Evolutionary conservation across 2,797 vertebrate genomes (phyloP).

Genomic region (Mus caroli): DNA sequence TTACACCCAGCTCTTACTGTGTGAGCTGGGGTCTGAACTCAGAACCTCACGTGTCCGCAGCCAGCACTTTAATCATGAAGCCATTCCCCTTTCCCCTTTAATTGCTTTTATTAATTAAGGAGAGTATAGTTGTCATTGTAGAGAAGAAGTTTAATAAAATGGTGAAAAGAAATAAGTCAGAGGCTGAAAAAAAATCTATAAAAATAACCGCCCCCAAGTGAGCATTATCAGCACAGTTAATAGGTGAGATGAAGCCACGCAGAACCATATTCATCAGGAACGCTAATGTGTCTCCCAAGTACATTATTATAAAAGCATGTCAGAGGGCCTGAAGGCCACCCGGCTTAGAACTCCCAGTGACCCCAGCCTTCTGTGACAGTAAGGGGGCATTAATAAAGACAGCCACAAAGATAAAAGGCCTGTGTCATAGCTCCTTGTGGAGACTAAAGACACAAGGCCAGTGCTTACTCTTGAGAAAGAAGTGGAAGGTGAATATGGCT

Average conservation of each 20-base stretch:
- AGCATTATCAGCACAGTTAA: constrained; percentile 21
- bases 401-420: background rate
- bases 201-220: background rate
- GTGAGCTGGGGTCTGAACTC: too few relatives aligned
- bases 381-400: constrained; percentile 33
- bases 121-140: constrained; percentile 43
- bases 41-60: too few relatives aligned
- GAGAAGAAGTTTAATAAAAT: constrained; percentile 51
- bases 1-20: background rate
- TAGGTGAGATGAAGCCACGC: background rate
- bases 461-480: constrained; percentile 57
- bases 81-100: background rate
- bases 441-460: constrained; percentile 56
- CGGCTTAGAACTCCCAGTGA: background rate
- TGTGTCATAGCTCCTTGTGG: constrained; percentile 26
- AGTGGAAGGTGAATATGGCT: constrained; percentile 59
- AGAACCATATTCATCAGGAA: background rate
- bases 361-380: background rate
- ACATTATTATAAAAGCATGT: background rate
- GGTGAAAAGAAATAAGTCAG: constrained; percentile 32
- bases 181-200: background rate
- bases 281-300: background rate
- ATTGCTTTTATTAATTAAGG: constrained; percentile 21
- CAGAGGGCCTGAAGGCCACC: background rate
- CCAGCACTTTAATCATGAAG: too few relatives aligned